A percentile compares a stretch with the other conserved stretches of the same genome.
These are phyloP conservation scores for Pachydiplax longipennis DNA, from an alignment of 2,888 invertebrate species.

Conservation along the genomic window DNA sequence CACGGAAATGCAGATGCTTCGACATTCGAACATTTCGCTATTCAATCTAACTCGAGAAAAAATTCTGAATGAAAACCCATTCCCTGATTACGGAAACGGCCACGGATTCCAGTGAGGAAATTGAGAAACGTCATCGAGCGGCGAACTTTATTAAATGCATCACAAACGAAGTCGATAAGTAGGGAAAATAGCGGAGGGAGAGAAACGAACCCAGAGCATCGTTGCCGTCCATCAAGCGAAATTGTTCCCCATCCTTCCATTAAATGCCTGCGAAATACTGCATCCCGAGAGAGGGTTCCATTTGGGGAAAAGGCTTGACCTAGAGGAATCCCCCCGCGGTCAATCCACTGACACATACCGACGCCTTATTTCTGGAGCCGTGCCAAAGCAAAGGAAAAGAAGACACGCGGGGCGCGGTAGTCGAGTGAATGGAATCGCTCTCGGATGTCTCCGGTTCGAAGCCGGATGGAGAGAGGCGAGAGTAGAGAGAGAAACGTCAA, in stretches of 20 bases:
- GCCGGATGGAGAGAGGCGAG: not conserved
- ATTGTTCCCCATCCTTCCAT: not conserved
- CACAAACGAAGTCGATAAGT: too few relatives aligned
- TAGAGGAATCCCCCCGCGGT: not conserved
- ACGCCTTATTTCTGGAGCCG: not conserved
- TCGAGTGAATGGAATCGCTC: not conserved
- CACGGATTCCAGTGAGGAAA: too few relatives aligned
- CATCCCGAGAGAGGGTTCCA: not conserved
- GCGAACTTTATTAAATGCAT: too few relatives aligned
- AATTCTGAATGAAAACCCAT: too few relatives aligned
- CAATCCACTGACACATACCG: not conserved
- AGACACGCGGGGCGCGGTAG: not conserved
- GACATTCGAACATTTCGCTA: too few relatives aligned
- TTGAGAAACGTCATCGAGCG: too few relatives aligned
- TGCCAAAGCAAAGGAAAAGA: not conserved
- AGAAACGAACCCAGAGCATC: not conserved
- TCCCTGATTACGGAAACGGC: too few relatives aligned
- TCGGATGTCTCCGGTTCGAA: not conserved
- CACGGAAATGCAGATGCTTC: too few relatives aligned
- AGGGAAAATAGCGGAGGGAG: not conserved
- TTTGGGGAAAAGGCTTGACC: not conserved
- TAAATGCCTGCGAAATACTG: not conserved
- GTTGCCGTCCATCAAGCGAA: not conserved
- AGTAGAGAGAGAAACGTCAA: conserved; percentile 9
- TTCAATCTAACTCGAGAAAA: too few relatives aligned